phyloP scores from a whole-genome alignment of 2,113 vertebrate genomes.

The Xyliphius kryptos region DNA sequence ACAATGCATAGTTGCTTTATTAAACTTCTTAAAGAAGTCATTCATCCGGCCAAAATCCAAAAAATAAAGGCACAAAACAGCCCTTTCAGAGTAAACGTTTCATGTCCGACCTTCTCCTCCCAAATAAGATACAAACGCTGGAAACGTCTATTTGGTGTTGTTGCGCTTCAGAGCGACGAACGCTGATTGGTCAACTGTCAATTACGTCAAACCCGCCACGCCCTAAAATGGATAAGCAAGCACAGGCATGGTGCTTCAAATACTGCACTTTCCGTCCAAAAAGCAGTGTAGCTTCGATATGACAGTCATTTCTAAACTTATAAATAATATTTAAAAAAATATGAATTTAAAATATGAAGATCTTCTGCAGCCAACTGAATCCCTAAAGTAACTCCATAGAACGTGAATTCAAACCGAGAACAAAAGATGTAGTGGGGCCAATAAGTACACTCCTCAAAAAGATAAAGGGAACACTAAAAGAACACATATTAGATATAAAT shows the following conservation, averaged over 20 bases:
- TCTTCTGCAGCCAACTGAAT: no score
- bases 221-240: neutral
- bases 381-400: no score
- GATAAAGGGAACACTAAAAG: no score
- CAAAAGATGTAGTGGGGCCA: no score
- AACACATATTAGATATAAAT: no score
- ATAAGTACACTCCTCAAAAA: no score
- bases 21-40: constrained; percentile 30
- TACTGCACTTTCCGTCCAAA: neutral
- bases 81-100: neutral
- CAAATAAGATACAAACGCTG: constrained; percentile 6
- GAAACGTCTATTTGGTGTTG: constrained; percentile 20
- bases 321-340: no score
- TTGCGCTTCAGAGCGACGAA: neutral
- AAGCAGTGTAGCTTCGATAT: no score
- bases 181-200: constrained; percentile 31
- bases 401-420: no score
- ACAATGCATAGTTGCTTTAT: constrained; percentile 43
- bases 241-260: neutral
- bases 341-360: no score
- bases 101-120: neutral
- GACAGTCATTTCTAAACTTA: no score
- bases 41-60: constrained; percentile 11
- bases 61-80: neutral
- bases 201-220: constrained; percentile 16